Evolutionary conservation across 1,140 invertebrate species (phyloP).

Genomic region (Matsumurasca onukii): DNA sequence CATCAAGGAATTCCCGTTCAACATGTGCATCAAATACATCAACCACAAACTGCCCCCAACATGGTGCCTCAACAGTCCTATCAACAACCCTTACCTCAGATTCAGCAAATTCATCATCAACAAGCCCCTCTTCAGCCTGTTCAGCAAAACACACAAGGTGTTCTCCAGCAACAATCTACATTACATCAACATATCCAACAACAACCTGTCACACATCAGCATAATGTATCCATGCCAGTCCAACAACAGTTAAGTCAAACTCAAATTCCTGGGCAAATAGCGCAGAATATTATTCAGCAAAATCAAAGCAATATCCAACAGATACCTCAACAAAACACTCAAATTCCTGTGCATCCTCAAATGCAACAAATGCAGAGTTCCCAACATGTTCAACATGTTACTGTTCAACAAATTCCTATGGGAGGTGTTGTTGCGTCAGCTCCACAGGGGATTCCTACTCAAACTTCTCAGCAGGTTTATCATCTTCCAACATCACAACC

Average conservation of each 20-base stretch:
- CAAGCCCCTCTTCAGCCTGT: slow-evolving; percentile 36
- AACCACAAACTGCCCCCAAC: slow-evolving; percentile 33
- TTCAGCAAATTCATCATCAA: slow-evolving; percentile 34
- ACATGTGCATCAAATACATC: slow-evolving; percentile 48
- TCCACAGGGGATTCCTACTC: slow-evolving; percentile 35
- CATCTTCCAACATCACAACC: slow-evolving; percentile 50
- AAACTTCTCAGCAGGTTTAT: slow-evolving; percentile 49
- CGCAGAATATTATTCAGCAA: slow-evolving; percentile 8
- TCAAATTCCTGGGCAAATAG: neutral
- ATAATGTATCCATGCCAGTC: slow-evolving; percentile 9
- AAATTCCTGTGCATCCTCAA: slow-evolving; percentile 19
- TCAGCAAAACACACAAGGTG: neutral
- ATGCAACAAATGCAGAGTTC: slow-evolving; percentile 32
- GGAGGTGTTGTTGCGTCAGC: slow-evolving; percentile 30
- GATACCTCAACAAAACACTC: slow-evolving; percentile 30
- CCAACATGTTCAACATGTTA: slow-evolving; percentile 33
- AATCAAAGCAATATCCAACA: slow-evolving; percentile 29
- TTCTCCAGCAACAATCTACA: slow-evolving; percentile 31
- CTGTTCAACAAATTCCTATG: slow-evolving; percentile 33
- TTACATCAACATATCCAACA: slow-evolving; percentile 51
- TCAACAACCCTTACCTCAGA: slow-evolving; percentile 35
- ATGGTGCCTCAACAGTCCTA: slow-evolving; percentile 34
- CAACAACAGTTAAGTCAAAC: slow-evolving; percentile 18
- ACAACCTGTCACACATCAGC: slow-evolving; percentile 28
- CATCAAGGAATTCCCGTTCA: slow-evolving; percentile 36